Conservation (phyloP, 1,140 invertebrate species). For the Agraylea sexmaculata region DNA sequence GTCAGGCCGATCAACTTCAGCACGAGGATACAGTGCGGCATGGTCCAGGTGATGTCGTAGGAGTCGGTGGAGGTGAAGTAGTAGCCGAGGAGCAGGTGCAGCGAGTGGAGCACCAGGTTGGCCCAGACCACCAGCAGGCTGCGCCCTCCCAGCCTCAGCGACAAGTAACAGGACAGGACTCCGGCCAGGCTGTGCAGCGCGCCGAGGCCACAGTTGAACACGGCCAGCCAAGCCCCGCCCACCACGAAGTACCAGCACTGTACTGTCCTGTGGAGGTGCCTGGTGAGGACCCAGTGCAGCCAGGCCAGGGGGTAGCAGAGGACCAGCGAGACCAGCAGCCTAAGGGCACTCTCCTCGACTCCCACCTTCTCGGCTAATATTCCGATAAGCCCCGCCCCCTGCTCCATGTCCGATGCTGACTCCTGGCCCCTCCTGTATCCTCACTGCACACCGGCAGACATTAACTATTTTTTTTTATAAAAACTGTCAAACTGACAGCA, state of each 20-base stretch:
- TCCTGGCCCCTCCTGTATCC: too few species aligned
- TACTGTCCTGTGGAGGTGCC: constrained; percentile 35
- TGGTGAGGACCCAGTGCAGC: constrained; percentile 42
- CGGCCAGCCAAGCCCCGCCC: constrained; percentile 57
- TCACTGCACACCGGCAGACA: too few species aligned
- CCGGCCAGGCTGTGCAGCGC: constrained; percentile 61
- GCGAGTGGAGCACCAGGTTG: constrained; percentile 70
- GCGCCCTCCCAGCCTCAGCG: constrained; percentile 44
- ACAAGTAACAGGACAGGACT: constrained; percentile 53
- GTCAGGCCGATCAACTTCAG: constrained; percentile 75
- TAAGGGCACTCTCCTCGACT: constrained; percentile 40
- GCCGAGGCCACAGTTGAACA: constrained; percentile 70
- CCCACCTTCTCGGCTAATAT: constrained; percentile 16
- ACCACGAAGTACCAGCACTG: constrained; percentile 66
- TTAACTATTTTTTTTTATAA: too few species aligned
- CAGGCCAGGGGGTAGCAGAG: constrained; percentile 65
- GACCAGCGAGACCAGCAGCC: constrained; percentile 55
- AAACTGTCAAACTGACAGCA: too few species aligned
- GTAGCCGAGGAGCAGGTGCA: constrained; percentile 70
- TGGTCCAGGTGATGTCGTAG: constrained; percentile 91
- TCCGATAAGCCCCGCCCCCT: too few species aligned
- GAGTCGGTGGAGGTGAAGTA: constrained; percentile 63
- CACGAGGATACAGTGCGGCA: constrained; percentile 87
- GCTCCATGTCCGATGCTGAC: too few species aligned
- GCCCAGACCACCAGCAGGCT: constrained; percentile 45